Evolutionary conservation across 2,113 vertebrate genomes (phyloP), one percentile per base, ranked within the genome.

Genomic region (Eonycteris spelaea): DNA sequence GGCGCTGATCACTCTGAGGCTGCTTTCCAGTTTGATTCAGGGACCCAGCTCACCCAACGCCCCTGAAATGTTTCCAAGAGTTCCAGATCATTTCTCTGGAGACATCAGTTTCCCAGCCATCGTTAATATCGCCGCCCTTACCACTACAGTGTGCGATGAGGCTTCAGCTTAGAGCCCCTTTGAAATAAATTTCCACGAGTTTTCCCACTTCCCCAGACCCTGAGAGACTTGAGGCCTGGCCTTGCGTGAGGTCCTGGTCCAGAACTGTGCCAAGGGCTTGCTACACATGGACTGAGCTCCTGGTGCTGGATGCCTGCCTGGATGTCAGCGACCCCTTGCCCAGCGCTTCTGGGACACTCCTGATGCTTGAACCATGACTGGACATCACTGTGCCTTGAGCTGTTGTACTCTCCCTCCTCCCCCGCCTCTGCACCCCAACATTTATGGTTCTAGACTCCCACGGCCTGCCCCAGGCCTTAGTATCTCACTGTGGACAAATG

Each of bases 381-480:
- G 43, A n/a, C 51, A 19, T 6, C 5, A 4, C 40, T 67, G 19
- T 12, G 40, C 10, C 40, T 30, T 48, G 22, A 35, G 15, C 26
- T 11, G 4, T 6, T 91, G 53, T 57, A 6, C 53, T 93, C 71
- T 38, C 15, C 55, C 21, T 10, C 21, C 26, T 63, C 7, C 22
- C 15, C 14, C 12, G 12, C 48, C 28, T 45, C 79, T 28, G 6
- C 0, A 33, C 30, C 19, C 24, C 15, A 53, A 28, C 0, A 30
- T 12, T 48, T 35, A 8, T 30, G 24, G 51, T 57, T 53, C 10
- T n/a, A 61, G 91, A 35, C 10, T n/a, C 9, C 11, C 22, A 30
- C 0, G 0, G 33, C 59, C 1, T 7, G 16, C 7, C 24, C 19
- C 7, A n/a, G 21, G 6, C 24, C 19, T n/a, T 18, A 7, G 2